Base-by-base conservation (phyloP, 2,888 invertebrate genomes). In the Candidula unifasciata region DNA sequence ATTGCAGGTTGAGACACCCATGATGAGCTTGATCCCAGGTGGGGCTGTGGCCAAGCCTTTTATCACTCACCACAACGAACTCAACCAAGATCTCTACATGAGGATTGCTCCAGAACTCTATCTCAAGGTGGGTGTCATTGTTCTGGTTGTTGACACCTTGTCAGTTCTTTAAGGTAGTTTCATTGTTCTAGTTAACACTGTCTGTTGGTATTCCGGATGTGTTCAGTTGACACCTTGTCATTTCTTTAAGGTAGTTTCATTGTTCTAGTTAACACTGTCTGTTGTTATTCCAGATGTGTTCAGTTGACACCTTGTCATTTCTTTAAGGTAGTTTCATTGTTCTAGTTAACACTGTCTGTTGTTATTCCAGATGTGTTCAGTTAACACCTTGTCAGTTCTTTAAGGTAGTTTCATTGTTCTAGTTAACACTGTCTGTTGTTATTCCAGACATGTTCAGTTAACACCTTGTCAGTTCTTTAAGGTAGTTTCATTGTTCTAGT, bases 11-110 rank as follows among this genome's bases (percentile, higher is more conserved):
- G 99, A 99, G 95, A 99, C 99, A 3, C 99, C 99, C 5, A 97
- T 99, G 96, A 99, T 99, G 99, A 99, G 99, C 93, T 97, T 98
- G 96, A 98, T 99, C 86, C 96, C 99, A 82, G 99, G 99, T 82
- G 99, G 99, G 18, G 99, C 99, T 16, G 97, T 98, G 24, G 99
- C 99, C 30, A 99, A 99, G 94, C 99, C 99, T 0, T 99, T 99
- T 93, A 95, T 98, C 37, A 99, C 99, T 0, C 98, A 99, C 94
- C 99, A 99, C 95, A 99, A 99, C 95, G 99, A 99, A 85, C 95
- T 99, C 0, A 97, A 98, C 93, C 97, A 99, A 97, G 97, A 99
- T 94, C 95, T 99, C 83, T 99, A 95, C 93, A 97, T 99, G 97
- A 96, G 99, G 92, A 97, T 99, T 89, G 99, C 99, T 0, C 99